Percentiles rank a stretch among this genome's conserved stretches.
These are phyloP conservation scores for Acronicta psi DNA, from an alignment of 2,888 invertebrate species.

Conservation along the genomic window DNA sequence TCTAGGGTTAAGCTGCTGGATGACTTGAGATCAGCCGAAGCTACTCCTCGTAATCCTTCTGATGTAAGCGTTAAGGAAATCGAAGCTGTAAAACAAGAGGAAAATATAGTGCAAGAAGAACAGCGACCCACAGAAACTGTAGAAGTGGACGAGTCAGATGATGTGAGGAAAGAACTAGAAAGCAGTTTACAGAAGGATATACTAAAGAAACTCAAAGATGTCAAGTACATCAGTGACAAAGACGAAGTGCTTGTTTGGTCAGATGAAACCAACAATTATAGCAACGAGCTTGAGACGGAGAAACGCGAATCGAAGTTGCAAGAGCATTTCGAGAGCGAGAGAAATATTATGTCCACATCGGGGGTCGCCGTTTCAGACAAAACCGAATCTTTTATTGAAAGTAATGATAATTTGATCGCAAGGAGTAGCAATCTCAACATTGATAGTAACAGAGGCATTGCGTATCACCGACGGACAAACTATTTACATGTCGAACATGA, in stretches of 20 bases:
- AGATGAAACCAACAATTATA: constrained; percentile 62
- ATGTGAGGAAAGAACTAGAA: constrained; percentile 61
- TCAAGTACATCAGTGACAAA: constrained; percentile 69
- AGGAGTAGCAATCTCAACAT: constrained; percentile 76
- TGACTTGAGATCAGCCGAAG: constrained; percentile 70
- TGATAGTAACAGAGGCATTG: constrained; percentile 81
- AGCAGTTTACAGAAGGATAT: constrained; percentile 63
- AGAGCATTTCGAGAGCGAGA: constrained; percentile 34
- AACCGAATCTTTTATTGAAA: constrained; percentile 73
- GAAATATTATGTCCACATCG: constrained; percentile 57
- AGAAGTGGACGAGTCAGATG: constrained; percentile 24
- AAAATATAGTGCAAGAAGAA: constrained; percentile 16
- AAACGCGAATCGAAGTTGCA: constrained; percentile 47
- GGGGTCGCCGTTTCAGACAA: constrained; percentile 70
- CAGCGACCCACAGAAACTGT: constrained; percentile 17
- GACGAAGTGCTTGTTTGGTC: constrained; percentile 75
- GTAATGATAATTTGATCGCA: constrained; percentile 71
- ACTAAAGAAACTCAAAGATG: constrained; percentile 73
- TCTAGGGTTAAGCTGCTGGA: constrained; percentile 78
- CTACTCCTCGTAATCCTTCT: constrained; percentile 66
- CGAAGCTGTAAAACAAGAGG: constrained; percentile 23
- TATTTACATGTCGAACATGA: constrained; percentile 82
- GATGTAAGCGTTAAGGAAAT: constrained; percentile 54
- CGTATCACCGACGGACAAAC: constrained; percentile 82
- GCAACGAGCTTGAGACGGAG: constrained; percentile 51